A percentile compares a stretch with the other conserved stretches of the same genome.
Evolutionary conservation across 1,140 invertebrate genomes (phyloP).

Genomic region (Philotrypesis tridentata): DNA sequence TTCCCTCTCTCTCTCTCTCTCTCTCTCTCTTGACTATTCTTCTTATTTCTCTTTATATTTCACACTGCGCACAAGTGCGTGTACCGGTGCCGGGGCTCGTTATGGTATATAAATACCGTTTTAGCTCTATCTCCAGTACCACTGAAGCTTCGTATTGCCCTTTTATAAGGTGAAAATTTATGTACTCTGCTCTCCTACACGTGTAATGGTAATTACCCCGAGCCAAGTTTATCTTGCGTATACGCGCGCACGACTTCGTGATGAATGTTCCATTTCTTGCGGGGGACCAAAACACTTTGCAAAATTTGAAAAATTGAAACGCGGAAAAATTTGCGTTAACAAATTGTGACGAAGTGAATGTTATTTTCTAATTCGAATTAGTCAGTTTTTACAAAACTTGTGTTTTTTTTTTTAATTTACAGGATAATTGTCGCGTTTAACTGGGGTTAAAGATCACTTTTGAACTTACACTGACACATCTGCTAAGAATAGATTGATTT

Average conservation of each 20-base stretch:
- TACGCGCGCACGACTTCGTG: neutral
- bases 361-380: too few relatives aligned
- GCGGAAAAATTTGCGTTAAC: too few relatives aligned
- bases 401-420: too few relatives aligned
- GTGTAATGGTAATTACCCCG: constrained; percentile 15
- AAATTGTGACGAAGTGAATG: too few relatives aligned
- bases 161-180: constrained; percentile 5
- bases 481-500: too few relatives aligned
- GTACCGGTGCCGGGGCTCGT: constrained; percentile 2
- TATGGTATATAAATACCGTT: constrained; percentile 28
- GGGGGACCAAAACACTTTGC: too few relatives aligned
- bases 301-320: too few relatives aligned
- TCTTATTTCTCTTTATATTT: constrained; percentile 18
- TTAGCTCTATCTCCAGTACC: neutral
- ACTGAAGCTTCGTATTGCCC: neutral
- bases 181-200: neutral
- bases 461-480: too few relatives aligned
- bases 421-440: too few relatives aligned
- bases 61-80: neutral
- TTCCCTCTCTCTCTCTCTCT: neutral
- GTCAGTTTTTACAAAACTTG: too few relatives aligned
- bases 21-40: neutral
- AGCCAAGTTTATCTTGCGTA: neutral
- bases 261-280: too few relatives aligned
- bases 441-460: too few relatives aligned